phyloP scores from a whole-genome alignment of 1,140 invertebrate species.

The Diuraphis noxia region DNA sequence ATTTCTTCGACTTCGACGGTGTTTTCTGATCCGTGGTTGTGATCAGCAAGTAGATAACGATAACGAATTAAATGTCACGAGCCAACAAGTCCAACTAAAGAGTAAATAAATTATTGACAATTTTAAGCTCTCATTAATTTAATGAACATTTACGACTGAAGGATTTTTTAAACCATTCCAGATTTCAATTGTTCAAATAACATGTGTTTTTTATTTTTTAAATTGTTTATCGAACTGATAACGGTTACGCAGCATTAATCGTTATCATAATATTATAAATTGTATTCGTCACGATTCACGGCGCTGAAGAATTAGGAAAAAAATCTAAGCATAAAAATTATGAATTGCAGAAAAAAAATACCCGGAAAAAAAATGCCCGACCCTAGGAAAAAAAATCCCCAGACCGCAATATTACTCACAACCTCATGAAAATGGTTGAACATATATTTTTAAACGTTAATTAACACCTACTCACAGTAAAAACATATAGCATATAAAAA shows the following conservation, averaged over 20 bases:
- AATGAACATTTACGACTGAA: neutral
- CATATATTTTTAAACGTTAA: no score
- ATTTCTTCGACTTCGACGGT: neutral
- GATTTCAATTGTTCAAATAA: neutral
- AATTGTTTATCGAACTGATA: conserved; percentile 24
- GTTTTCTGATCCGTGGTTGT: neutral
- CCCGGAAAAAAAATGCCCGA: no score
- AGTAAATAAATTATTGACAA: neutral
- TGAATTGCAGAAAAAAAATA: no score
- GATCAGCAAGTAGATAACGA: neutral
- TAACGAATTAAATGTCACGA: neutral
- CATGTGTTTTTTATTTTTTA: conserved; percentile 33
- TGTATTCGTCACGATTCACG: no score
- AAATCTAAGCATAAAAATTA: no score
- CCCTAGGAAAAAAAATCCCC: no score
- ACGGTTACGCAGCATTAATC: neutral
- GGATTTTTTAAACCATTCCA: neutral
- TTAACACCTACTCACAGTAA: no score
- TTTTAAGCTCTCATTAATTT: neutral
- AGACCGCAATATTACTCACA: no score
- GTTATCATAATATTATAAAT: no score
- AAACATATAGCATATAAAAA: no score
- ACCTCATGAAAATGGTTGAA: no score
- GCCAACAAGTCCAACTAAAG: neutral
- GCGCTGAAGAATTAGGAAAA: no score